Evolutionary conservation across 2,797 vertebrate species (phyloP), one percentile per base, ranked within the genome.

Genomic region (Acanthurus tractus): DNA sequence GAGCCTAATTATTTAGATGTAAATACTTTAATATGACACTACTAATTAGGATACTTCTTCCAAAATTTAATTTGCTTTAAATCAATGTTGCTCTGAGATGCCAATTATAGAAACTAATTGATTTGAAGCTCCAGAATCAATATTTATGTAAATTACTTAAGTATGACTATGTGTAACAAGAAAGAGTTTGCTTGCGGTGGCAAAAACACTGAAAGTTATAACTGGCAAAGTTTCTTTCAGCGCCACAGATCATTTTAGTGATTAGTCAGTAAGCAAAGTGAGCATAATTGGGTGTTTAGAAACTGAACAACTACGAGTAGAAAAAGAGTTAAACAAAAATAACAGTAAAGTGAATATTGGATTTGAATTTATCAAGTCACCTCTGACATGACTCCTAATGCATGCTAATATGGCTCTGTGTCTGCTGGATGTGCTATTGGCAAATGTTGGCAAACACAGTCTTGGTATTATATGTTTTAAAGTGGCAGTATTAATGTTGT

Each of bases 1-100:
- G 18, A 72, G 7, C 6, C 4, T 34, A 22, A 69, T 78, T 46
- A 49, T 63, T 68, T 58, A n/a, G 23, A 25, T 73, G 14, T 56
- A 22, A 52, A 49, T 23, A 11, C 4, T 50, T 50, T 1, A 38
- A 23, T 23, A 12, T 58, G 22, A 61, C 20, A 17, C 34, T 29
- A 29, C 29, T 29, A 29, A 29, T 29, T 29, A 29, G 29, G 29
- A 29, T 29, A 29, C 4, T 3, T 29, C 29, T 29, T 29, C 29
- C 29, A 29, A 29, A 29, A 29, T 29, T 29, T 29, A 29, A 29
- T 29, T 29, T 29, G 29, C 29, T 29, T 29, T 29, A 29, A 29
- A 29, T 29, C 29, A 29, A 29, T 29, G 29, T 29, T 29, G 29
- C 29, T 29, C 29, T 29, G 29, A 5, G 29, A 29, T 29, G 29